phyloP scores from a whole-genome alignment of 2,113 vertebrate genomes.

The Halcyon malimbica region DNA sequence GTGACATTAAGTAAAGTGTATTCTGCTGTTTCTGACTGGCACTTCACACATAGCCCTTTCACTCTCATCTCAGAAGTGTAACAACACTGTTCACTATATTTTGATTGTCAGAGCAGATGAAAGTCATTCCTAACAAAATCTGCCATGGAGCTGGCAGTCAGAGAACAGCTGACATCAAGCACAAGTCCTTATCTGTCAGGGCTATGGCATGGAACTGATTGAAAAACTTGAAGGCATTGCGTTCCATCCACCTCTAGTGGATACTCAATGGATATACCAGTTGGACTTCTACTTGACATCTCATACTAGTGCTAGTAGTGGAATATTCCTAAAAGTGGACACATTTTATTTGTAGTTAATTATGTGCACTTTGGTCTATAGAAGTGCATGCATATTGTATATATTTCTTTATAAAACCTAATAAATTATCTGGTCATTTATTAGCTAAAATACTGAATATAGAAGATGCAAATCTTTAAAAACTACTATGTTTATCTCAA shows the following conservation, averaged over 20 bases:
- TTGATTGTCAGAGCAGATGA: constrained; percentile 38
- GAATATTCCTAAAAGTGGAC: neutral
- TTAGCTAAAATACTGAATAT: neutral
- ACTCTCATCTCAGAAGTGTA: neutral
- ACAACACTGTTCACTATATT: neutral
- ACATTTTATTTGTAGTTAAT: neutral
- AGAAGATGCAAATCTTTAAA: neutral
- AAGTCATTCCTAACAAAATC: constrained; percentile 11
- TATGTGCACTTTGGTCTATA: neutral
- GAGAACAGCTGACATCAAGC: neutral
- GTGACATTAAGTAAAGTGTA: neutral
- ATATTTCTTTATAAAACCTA: neutral
- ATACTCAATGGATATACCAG: neutral
- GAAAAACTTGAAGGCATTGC: neutral
- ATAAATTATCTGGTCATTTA: neutral
- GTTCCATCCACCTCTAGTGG: neutral
- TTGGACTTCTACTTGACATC: neutral
- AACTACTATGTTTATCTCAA: neutral
- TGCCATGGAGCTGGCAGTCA: constrained; percentile 29
- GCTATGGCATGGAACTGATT: neutral
- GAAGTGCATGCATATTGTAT: neutral
- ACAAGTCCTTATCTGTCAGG: neutral
- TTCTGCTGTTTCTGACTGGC: neutral
- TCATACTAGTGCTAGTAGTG: neutral
- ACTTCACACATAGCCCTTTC: neutral